phyloP scores from a whole-genome alignment of 92 coral and sea anemone species.

The Epizoanthus fatuus region DNA sequence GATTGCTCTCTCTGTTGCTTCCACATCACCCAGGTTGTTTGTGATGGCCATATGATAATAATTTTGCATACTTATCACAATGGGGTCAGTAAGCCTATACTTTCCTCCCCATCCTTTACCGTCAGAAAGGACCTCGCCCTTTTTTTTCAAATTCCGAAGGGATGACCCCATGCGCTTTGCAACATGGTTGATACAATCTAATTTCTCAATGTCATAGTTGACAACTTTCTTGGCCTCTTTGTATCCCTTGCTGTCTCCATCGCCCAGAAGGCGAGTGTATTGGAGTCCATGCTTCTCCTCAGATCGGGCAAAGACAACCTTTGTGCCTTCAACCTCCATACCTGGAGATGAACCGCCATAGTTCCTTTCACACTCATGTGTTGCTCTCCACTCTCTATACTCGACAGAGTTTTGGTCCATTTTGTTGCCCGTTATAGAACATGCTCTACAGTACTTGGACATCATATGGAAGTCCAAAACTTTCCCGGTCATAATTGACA shows the following conservation, averaged over 20 bases:
- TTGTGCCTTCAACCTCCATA: constrained; percentile 22
- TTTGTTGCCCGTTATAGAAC: not conserved
- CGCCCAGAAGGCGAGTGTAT: constrained; percentile 1
- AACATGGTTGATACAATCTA: constrained; percentile 17
- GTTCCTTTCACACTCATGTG: constrained; percentile 1
- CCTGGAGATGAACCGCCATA: constrained; percentile 31
- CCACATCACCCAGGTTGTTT: constrained; percentile 10
- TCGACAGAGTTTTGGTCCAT: constrained; percentile 11
- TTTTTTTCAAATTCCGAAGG: constrained; percentile 14
- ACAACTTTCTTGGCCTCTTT: constrained; percentile 5
- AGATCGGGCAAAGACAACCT: constrained; percentile 18
- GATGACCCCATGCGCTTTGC: constrained; percentile 19
- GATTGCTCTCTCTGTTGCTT: not conserved
- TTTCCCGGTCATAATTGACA: constrained; percentile 12
- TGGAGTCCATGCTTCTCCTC: constrained; percentile 26
- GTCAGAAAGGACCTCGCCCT: constrained; percentile 9
- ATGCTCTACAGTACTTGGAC: constrained; percentile 22
- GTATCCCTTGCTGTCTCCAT: constrained; percentile 5
- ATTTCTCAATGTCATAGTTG: constrained; percentile 8
- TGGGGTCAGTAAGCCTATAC: constrained; percentile 2
- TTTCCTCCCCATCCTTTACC: constrained; percentile 37
- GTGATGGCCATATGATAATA: constrained; percentile 20
- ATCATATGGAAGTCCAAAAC: constrained; percentile 18
- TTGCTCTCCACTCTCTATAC: constrained; percentile 4
- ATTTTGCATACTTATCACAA: constrained; percentile 5